Conservation (phyloP, 2,113 vertebrate genomes). For the Cnemophilus loriae region DNA sequence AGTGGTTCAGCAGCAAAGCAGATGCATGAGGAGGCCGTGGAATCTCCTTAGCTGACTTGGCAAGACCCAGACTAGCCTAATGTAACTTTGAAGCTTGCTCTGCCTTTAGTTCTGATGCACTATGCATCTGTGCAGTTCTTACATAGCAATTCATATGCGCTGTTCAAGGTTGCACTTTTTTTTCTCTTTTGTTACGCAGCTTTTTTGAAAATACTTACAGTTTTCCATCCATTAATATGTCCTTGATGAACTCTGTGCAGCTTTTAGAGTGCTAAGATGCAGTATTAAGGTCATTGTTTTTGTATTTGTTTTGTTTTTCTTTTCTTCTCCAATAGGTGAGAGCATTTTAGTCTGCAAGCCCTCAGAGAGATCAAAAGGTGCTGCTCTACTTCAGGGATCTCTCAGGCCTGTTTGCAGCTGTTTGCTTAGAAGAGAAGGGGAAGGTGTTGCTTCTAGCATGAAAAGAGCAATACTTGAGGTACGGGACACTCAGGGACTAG, state of each 20-base stretch:
- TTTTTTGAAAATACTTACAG: background rate
- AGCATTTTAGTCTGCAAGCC: conserved; percentile 94
- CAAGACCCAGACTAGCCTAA: background rate
- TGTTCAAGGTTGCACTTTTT: background rate
- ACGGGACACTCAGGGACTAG: background rate
- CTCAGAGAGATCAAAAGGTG: conserved; percentile 86
- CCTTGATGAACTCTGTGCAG: background rate
- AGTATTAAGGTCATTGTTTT: background rate
- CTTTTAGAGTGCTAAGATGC: background rate
- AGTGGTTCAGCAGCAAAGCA: background rate
- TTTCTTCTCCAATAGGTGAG: conserved; percentile 76
- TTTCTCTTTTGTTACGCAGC: background rate
- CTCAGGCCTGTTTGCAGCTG: conserved; percentile 91
- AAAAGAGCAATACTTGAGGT: conserved; percentile 96
- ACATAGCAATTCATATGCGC: background rate
- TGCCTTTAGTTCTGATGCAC: background rate
- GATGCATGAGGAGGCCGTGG: background rate
- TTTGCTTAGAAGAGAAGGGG: conserved; percentile 82
- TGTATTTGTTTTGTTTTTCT: background rate
- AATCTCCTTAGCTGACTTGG: background rate
- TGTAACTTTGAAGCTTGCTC: background rate
- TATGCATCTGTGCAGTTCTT: background rate
- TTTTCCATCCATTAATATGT: background rate
- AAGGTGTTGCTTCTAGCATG: conserved; percentile 88
- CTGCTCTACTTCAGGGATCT: conserved; percentile 81